Evolutionary conservation across 2,113 vertebrate genomes (phyloP).

Genomic region (Zosterops pallidus): DNA sequence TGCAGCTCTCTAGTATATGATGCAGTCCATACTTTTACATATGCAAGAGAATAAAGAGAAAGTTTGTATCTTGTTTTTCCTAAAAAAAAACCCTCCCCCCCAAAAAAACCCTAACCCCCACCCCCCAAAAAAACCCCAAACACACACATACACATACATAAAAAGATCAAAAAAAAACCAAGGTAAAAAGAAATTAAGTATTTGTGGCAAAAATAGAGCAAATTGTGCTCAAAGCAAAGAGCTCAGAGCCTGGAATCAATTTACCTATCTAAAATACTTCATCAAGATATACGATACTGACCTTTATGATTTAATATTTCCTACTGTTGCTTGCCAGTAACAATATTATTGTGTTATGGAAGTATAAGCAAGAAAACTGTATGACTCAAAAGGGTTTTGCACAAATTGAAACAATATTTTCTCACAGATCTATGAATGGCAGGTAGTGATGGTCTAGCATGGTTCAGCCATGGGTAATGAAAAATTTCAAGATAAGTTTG

Average conservation of each 20-base stretch:
- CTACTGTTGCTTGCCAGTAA: not conserved
- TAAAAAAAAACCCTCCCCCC: not conserved
- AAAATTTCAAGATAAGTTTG: not conserved
- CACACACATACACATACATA: not conserved
- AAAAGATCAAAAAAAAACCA: rapidly evolving
- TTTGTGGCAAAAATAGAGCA: not conserved
- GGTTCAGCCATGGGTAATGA: not conserved
- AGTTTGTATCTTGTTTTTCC: not conserved
- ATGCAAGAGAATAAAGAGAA: not conserved
- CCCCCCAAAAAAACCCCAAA: not conserved
- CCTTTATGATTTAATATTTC: not conserved
- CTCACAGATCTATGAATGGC: not conserved
- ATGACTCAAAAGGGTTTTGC: not conserved
- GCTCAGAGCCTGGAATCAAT: not conserved
- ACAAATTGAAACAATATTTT: not conserved
- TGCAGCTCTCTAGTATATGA: not conserved
- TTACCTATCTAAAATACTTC: not conserved
- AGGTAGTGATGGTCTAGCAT: not conserved
- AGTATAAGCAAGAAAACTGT: not conserved
- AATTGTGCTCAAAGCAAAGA: not conserved
- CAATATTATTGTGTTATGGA: not conserved
- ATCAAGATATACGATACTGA: not conserved
- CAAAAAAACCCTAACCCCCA: not conserved
- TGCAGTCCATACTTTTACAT: not conserved
- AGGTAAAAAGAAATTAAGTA: not conserved